Conservation (phyloP, 92 coral and sea anemone genomes). For the Palythoa heliodiscus region DNA sequence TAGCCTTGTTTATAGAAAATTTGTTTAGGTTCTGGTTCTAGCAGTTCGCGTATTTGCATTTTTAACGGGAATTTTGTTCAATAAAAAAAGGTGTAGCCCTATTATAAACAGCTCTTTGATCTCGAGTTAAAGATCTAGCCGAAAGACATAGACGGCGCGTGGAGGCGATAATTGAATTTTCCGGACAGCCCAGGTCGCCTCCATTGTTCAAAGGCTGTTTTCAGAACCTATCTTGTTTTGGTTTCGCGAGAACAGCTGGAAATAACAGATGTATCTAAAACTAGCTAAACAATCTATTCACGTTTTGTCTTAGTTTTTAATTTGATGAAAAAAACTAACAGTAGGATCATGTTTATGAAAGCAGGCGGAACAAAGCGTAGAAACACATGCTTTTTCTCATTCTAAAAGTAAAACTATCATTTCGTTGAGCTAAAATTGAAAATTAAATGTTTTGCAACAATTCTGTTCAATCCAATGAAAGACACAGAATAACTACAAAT, state of each 20-base stretch:
- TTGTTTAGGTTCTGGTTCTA: too few species aligned
- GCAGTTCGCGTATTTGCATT: too few species aligned
- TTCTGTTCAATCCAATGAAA: conserved; percentile 4
- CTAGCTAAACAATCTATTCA: conserved; percentile 40
- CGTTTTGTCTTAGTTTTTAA: conserved; percentile 3
- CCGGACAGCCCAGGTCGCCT: conserved; percentile 7
- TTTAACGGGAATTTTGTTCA: too few species aligned
- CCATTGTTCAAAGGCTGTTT: conserved; percentile 12
- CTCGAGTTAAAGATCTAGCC: neutral
- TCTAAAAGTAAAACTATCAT: neutral
- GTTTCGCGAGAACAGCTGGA: conserved; percentile 44
- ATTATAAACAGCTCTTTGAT: neutral
- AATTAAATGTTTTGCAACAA: conserved; percentile 26
- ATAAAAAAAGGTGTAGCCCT: too few species aligned
- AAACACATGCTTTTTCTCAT: conserved; percentile 30
- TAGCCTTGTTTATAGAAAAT: too few species aligned
- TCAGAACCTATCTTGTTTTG: conserved; percentile 31
- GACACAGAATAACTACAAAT: conserved; percentile 12
- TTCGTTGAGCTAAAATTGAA: conserved; percentile 4
- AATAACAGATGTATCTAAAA: conserved; percentile 41
- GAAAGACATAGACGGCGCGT: conserved; percentile 25
- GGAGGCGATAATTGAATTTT: conserved; percentile 39
- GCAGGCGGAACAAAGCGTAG: neutral
- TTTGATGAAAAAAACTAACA: conserved; percentile 13
- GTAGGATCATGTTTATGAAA: conserved; percentile 5